phyloP scores from a whole-genome alignment of 2,797 vertebrate species.

The Sandelia bainsii region DNA sequence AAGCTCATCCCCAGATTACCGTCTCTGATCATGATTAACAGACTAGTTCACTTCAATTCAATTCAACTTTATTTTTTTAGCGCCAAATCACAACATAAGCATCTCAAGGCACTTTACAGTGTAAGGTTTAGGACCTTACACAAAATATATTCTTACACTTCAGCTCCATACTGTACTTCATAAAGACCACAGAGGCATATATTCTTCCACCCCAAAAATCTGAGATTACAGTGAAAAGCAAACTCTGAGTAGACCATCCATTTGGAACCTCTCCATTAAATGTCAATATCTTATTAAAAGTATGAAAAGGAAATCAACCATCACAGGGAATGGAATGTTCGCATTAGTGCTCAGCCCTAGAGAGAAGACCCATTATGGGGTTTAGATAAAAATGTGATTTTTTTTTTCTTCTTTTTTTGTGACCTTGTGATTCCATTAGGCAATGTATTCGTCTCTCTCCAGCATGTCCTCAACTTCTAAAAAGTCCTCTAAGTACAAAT shows the following conservation, averaged over 20 bases:
- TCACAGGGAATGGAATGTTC: constrained; percentile 77
- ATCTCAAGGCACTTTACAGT: too few species aligned
- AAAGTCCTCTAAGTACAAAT: constrained; percentile 58
- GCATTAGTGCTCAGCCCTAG: constrained; percentile 82
- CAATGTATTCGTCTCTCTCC: constrained; percentile 61
- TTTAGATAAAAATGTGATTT: constrained; percentile 76
- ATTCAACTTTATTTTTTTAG: too few species aligned
- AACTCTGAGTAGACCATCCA: constrained; percentile 72
- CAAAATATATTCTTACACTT: too few species aligned
- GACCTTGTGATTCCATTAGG: constrained; percentile 87
- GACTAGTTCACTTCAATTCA: not conserved
- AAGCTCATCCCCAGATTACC: constrained; percentile 8
- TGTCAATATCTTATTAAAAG: constrained; percentile 82
- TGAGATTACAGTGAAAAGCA: constrained; percentile 50
- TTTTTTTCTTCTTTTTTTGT: constrained; percentile 66
- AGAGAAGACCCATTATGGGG: constrained; percentile 82
- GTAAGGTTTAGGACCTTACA: too few species aligned
- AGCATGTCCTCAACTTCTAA: constrained; percentile 66
- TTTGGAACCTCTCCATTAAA: constrained; percentile 80
- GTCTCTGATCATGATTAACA: constrained; percentile 3
- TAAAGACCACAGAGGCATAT: constrained; percentile 29
- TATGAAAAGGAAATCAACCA: constrained; percentile 80
- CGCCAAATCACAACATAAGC: too few species aligned
- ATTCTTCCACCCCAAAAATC: constrained; percentile 20
- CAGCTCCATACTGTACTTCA: constrained; percentile 23